phyloP scores from a whole-genome alignment of 2,888 invertebrate genomes.

The Leucozona laternaria region DNA sequence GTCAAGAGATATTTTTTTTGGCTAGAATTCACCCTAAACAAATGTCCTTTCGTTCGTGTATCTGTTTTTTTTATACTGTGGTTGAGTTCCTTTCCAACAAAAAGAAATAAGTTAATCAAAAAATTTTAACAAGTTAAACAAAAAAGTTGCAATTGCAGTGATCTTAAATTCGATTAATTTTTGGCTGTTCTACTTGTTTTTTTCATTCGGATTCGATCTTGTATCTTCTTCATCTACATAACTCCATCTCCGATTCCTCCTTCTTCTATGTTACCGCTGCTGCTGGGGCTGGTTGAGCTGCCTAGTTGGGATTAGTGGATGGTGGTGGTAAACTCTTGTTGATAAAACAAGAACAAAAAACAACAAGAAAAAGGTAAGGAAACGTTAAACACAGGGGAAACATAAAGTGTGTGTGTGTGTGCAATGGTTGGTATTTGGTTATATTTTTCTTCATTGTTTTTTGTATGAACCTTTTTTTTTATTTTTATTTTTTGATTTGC shows the following conservation, averaged over 20 bases:
- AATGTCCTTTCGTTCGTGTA: not conserved
- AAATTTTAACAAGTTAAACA: not conserved
- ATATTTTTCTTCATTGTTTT: conserved; percentile 2
- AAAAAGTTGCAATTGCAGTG: not conserved
- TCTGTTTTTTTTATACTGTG: not conserved
- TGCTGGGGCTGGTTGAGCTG: not conserved
- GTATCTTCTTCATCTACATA: conserved; percentile 1
- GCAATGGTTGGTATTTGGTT: conserved; percentile 2
- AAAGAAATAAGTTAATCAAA: not conserved
- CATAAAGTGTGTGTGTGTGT: not conserved
- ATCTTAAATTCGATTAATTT: not conserved
- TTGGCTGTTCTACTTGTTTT: not conserved
- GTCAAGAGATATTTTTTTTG: not conserved
- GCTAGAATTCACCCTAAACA: conserved; percentile 17
- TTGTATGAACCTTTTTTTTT: not conserved
- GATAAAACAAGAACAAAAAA: not conserved
- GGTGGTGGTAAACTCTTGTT: conserved; percentile 14
- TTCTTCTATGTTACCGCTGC: not conserved
- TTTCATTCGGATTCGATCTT: not conserved
- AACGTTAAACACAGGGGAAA: not conserved
- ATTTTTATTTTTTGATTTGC: conserved; percentile 7
- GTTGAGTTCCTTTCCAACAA: not conserved
- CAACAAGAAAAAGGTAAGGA: conserved; percentile 10
- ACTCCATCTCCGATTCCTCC: not conserved
- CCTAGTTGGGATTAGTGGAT: not conserved